phyloP scores from a whole-genome alignment of 2,797 vertebrate species.

The Eurystomus glaucurus region DNA sequence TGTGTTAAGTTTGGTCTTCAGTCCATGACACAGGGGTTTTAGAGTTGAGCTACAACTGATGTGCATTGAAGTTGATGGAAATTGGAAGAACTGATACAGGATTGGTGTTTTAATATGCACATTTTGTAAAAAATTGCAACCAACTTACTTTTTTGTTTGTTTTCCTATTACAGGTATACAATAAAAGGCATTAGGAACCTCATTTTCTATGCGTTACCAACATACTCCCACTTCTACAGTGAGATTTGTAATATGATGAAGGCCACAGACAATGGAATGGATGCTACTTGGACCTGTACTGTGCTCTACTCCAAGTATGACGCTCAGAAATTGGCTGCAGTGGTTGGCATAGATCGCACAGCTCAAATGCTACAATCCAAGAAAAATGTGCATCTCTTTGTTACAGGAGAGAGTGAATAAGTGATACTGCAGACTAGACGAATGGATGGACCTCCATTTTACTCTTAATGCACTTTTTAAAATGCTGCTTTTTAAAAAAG shows the following conservation, averaged over 20 bases:
- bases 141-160: too few relatives aligned
- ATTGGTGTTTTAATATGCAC: not conserved
- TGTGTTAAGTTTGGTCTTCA: not conserved
- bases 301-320: constrained; percentile 94
- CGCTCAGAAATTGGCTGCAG: constrained; percentile 89
- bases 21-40: fast-evolving
- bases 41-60: not conserved
- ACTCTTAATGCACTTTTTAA: not conserved
- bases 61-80: not conserved
- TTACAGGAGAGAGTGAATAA: constrained; percentile 89
- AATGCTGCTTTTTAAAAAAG: not conserved
- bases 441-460: not conserved
- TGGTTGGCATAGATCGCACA: constrained; percentile 90
- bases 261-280: constrained; percentile 81
- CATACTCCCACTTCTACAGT: constrained; percentile 95
- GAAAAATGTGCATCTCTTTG: constrained; percentile 94
- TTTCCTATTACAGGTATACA: constrained; percentile 84
- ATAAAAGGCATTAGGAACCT: constrained; percentile 94
- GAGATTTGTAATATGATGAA: constrained; percentile 97
- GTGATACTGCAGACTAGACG: not conserved
- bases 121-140: not conserved
- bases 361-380: constrained; percentile 93
- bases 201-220: constrained; percentile 95
- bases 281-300: constrained; percentile 94
- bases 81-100: not conserved